Evolutionary conservation across 2,113 vertebrate species (phyloP), one percentile per base, ranked within the genome.

Genomic region (Nibea albiflora): DNA sequence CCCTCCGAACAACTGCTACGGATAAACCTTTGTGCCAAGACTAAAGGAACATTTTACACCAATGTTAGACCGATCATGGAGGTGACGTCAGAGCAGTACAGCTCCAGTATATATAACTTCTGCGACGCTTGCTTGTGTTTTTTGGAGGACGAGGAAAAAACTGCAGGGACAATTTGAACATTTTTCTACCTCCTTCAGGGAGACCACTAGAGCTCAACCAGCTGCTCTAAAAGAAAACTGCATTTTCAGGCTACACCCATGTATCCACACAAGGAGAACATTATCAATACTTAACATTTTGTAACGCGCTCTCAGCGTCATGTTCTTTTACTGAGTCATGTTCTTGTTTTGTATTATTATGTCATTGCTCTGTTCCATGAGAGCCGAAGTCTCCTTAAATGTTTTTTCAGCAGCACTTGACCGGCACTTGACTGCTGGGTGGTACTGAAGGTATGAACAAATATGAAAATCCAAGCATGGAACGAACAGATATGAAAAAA

Each of bases 311-410:
- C 8, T 26, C 31, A 47, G 44, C 28, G 19, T 2, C 54, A n/a
- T 11, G 4, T n/a, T 54, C 9, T 42, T 17, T 2, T 3, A 19
- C n/a, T 19, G 4, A 5, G 11, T 50, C 28, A 28, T 57, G 44
- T 52, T 56, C 73, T 70, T 60, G 39, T 64, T 64, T 73, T 73
- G 42, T 73, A 47, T 70, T 61, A 49, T 62, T 80, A 14, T 52
- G 50, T 53, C 63, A 19, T 14, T 47, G 22, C 42, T 78, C 39
- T 56, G 4, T 70, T 76, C 22, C 44, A 14, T 71, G 5, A 26
- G 64, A 74, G 62, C 35, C n/a, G 11, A 61, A 26, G 16, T 46
- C 26, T 6, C n/a, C 14, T 46, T 69, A 64, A 54, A 50, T 47
- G 44, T 65, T 69, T 73, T 39, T 35, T 69, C 44, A 65, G 12